Percentiles rank a stretch among this genome's conserved stretches.
Conservation (phyloP, 2,888 invertebrate genomes). For the Nezara viridula region DNA sequence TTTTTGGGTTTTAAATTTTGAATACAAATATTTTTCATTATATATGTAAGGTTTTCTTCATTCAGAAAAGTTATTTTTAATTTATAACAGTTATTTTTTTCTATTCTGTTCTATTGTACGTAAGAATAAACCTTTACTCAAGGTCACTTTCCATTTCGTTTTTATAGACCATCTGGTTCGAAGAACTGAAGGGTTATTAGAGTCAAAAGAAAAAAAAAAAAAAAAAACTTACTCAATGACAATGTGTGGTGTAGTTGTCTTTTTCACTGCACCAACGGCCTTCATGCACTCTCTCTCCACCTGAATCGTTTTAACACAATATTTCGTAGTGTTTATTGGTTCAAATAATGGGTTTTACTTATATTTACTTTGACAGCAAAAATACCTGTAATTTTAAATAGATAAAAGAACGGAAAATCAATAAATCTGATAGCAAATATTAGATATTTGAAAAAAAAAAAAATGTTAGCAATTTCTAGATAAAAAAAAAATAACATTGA, state of each 20-base stretch:
- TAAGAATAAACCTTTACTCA: neutral
- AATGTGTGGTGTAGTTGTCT: neutral
- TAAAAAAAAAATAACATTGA: too few species aligned
- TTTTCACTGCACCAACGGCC: neutral
- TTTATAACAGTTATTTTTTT: neutral
- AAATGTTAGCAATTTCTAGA: too few species aligned
- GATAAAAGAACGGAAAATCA: too few species aligned
- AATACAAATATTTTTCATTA: too few species aligned
- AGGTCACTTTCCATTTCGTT: conserved; percentile 43
- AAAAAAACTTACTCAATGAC: neutral
- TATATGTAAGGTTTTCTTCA: too few species aligned
- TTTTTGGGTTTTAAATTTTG: too few species aligned
- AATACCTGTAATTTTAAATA: too few species aligned
- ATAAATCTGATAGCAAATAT: too few species aligned
- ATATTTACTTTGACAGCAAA: too few species aligned
- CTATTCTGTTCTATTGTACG: neutral
- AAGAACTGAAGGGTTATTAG: neutral
- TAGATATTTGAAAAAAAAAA: too few species aligned
- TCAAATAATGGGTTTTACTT: too few species aligned
- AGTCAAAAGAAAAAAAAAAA: neutral
- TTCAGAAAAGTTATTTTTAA: too few species aligned
- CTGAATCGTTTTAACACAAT: neutral
- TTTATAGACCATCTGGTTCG: conserved; percentile 39
- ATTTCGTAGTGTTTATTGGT: neutral
- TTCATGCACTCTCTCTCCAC: neutral